Evolutionary conservation across 1,140 invertebrate genomes (phyloP).

Genomic region (Orchesella cincta): DNA sequence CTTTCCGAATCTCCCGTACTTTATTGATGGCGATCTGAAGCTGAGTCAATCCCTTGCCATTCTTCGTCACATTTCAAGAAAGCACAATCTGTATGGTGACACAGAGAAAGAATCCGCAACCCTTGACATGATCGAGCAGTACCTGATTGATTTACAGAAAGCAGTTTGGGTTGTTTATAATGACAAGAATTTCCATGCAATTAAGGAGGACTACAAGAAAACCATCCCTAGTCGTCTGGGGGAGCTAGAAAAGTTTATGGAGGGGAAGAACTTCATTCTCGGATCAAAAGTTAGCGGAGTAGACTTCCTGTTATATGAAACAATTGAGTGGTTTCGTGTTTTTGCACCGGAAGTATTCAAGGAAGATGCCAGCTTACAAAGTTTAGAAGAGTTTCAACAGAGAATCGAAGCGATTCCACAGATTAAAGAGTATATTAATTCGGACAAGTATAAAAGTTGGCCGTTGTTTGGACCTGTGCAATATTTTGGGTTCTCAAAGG

Average conservation of each 20-base stretch:
- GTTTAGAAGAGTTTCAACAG: conserved; percentile 13
- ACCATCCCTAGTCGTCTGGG: background rate
- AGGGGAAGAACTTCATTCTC: conserved; percentile 19
- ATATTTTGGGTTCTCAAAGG: conserved; percentile 12
- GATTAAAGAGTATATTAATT: background rate
- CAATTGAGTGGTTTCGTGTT: background rate
- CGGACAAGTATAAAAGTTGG: background rate
- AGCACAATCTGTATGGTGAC: conserved; percentile 57
- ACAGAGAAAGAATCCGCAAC: conserved; percentile 55
- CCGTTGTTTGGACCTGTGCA: background rate
- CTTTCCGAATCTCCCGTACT: conserved; percentile 57
- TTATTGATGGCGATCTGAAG: conserved; percentile 60
- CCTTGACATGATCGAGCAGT: conserved; percentile 58
- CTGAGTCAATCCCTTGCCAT: conserved; percentile 61
- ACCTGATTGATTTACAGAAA: conserved; percentile 57
- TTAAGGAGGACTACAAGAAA: conserved; percentile 15
- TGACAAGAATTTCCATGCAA: background rate
- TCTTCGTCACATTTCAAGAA: conserved; percentile 59
- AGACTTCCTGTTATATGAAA: conserved; percentile 2
- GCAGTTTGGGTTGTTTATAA: conserved; percentile 39
- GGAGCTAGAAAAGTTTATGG: conserved; percentile 6
- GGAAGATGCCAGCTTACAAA: conserved; percentile 14
- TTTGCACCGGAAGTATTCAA: conserved; percentile 13
- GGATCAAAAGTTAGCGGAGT: background rate
- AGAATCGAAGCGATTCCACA: conserved; percentile 5